Evolutionary conservation across 2,797 vertebrate genomes (phyloP).

Genomic region (Podarcis siculus): DNA sequence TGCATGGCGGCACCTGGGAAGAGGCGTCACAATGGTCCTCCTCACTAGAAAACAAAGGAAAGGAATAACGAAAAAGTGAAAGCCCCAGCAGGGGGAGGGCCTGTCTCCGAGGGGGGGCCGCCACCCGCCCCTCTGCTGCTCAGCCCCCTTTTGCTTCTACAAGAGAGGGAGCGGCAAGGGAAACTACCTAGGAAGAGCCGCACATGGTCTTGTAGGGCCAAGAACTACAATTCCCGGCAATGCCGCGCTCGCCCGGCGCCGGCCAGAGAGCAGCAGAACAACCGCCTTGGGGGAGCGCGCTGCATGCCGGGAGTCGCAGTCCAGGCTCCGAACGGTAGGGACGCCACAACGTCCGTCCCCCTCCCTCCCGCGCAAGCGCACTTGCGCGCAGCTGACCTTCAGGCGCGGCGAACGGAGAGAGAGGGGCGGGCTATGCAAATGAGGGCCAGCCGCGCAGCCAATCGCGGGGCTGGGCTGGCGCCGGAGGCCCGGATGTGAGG

Average conservation of each 20-base stretch:
- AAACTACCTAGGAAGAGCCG: not conserved
- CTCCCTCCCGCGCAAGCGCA: too few species aligned
- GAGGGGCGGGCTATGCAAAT: constrained; percentile 52
- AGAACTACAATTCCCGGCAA: constrained; percentile 52
- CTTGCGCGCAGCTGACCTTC: not conserved
- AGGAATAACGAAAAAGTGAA: too few species aligned
- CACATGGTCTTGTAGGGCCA: not conserved
- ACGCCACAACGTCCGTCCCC: too few species aligned
- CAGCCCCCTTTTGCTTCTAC: not conserved
- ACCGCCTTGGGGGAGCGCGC: not conserved
- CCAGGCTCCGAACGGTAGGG: not conserved
- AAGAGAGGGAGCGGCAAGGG: not conserved
- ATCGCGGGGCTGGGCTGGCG: constrained; percentile 8
- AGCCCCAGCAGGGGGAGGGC: too few species aligned
- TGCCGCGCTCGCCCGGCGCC: not conserved
- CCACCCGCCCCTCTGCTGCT: not conserved
- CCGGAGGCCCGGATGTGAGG: constrained; percentile 1
- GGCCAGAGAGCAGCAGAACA: accelerated
- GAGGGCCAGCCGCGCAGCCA: not conserved
- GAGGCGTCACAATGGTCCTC: constrained; percentile 12
- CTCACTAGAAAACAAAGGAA: not conserved
- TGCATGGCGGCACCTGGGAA: not conserved
- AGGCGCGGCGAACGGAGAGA: not conserved
- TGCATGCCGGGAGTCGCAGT: constrained; percentile 9
- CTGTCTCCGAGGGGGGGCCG: not conserved